These are phyloP conservation scores for Gymnocephalus cernua DNA, from an alignment of 2,113 vertebrate genomes.

Conservation along the genomic window DNA sequence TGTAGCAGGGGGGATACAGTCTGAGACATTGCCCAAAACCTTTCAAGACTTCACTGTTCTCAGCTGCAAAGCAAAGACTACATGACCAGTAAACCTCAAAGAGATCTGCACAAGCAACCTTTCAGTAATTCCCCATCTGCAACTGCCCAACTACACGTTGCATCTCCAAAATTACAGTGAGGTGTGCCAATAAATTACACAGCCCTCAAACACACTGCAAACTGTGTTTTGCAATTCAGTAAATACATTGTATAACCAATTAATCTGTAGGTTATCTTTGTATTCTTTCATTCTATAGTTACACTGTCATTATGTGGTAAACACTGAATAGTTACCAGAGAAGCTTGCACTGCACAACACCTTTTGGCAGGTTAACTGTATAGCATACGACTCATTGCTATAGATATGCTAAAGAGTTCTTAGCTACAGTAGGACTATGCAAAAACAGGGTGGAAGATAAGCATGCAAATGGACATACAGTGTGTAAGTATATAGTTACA, in stretches of 20 bases:
- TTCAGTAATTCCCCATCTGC: background rate
- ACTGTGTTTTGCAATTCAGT: background rate
- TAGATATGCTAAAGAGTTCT: background rate
- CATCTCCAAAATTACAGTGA: background rate
- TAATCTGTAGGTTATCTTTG: background rate
- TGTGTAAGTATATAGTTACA: no score
- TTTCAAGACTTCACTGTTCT: conserved; percentile 18
- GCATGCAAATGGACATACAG: no score
- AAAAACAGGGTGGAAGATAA: background rate
- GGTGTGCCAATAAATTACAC: background rate
- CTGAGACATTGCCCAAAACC: conserved; percentile 1
- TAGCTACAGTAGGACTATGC: background rate
- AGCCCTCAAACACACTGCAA: background rate
- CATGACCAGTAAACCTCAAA: conserved; percentile 11
- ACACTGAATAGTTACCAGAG: background rate
- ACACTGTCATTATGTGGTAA: no score
- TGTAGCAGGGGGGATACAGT: background rate
- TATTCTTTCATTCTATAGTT: background rate
- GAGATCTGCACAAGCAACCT: background rate
- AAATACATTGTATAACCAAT: background rate
- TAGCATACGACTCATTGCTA: background rate
- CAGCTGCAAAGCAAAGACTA: conserved; percentile 11
- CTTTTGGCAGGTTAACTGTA: background rate
- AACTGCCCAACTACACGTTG: background rate
- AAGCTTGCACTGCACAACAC: background rate